These are phyloP conservation scores for Sylvicapra grimmia DNA, from an alignment of 2,113 vertebrate species.

Conservation along the genomic window DNA sequence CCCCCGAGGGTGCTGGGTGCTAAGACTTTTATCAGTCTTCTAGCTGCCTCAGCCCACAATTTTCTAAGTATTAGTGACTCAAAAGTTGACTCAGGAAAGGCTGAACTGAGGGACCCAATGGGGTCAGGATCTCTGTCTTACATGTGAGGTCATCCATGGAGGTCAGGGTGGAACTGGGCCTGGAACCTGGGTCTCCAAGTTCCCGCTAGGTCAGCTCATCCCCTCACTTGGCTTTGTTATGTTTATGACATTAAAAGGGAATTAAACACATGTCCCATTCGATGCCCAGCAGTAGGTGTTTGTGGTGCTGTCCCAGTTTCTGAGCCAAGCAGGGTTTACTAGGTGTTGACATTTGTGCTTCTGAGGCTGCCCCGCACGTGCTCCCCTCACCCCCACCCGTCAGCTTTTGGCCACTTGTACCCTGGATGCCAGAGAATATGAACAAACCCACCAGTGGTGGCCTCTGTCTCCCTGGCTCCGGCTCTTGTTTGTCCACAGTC, in stretches of 20 bases:
- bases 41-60: not conserved
- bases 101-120: not conserved
- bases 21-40: not conserved
- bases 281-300: not conserved
- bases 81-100: not conserved
- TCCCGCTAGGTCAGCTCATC: not conserved
- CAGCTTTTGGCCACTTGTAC: not conserved
- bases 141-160: not conserved
- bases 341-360: not conserved
- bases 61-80: not conserved
- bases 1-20: rapidly evolving
- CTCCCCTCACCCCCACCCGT: rapidly evolving
- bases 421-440: not conserved
- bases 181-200: not conserved
- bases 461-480: not conserved
- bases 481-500: no score
- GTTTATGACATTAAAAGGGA: not conserved
- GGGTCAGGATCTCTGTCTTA: not conserved
- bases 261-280: rapidly evolving
- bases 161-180: not conserved
- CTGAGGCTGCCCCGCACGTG: not conserved
- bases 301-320: not conserved
- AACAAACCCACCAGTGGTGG: rapidly evolving
- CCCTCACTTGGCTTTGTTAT: not conserved
- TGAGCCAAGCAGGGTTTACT: rapidly evolving